These are phyloP conservation scores for Tortrix viridana DNA, from an alignment of 2,888 invertebrate genomes.

Conservation along the genomic window DNA sequence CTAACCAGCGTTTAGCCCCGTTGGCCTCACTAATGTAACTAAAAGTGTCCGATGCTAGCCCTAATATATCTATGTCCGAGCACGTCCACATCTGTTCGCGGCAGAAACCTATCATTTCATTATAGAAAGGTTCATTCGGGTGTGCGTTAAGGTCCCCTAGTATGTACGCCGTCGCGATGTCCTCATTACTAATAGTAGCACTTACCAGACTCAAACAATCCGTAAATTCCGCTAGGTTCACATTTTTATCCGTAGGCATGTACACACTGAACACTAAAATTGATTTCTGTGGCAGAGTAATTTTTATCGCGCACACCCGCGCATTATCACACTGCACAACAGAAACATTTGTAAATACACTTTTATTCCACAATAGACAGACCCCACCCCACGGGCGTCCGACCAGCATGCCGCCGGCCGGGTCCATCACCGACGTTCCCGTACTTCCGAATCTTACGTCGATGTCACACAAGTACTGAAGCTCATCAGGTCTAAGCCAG, in stretches of 20 bases:
- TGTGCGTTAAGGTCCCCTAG: too few relatives aligned
- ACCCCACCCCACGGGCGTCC: neutral
- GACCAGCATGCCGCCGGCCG: neutral
- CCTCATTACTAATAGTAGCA: too few relatives aligned
- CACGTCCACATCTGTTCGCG: slow-evolving; percentile 26
- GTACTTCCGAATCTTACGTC: neutral
- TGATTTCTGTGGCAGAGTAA: too few relatives aligned
- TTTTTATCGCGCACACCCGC: neutral
- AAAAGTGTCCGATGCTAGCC: neutral
- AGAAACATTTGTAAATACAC: neutral
- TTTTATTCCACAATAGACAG: neutral
- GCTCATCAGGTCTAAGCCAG: neutral
- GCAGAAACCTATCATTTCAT: slow-evolving; percentile 35
- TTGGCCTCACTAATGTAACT: slow-evolving; percentile 13
- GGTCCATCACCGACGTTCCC: neutral
- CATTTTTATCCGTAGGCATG: neutral
- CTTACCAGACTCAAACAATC: too few relatives aligned
- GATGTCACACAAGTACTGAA: neutral
- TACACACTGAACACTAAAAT: neutral
- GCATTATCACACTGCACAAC: neutral
- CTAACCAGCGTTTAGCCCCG: slow-evolving; percentile 20
- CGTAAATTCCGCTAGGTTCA: too few relatives aligned
- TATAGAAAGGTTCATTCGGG: slow-evolving; percentile 22
- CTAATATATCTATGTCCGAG: slow-evolving; percentile 29
- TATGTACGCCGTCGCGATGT: too few relatives aligned